Conservation (phyloP, 2,888 invertebrate species). For the Byasa hedistus region DNA sequence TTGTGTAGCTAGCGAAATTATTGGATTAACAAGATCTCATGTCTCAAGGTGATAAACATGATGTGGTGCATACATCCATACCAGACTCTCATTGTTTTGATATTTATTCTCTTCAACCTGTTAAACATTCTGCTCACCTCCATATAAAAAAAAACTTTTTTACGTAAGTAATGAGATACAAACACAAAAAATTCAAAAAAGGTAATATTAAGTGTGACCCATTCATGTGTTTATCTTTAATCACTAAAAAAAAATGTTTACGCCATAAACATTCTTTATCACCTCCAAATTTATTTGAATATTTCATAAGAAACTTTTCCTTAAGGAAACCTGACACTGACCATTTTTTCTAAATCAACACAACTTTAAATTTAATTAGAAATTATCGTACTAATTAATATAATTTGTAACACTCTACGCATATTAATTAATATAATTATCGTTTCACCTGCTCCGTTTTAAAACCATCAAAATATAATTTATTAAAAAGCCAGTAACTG, state of each 20-base stretch:
- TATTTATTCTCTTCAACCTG: too few relatives aligned
- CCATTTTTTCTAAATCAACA: constrained; percentile 14
- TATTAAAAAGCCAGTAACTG: constrained; percentile 11
- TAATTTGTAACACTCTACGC: constrained; percentile 23
- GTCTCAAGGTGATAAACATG: too few relatives aligned
- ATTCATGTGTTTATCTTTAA: background rate
- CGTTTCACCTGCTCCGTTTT: constrained; percentile 16
- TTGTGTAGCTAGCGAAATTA: too few relatives aligned
- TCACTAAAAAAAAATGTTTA: background rate
- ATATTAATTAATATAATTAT: constrained; percentile 28
- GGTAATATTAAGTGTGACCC: background rate
- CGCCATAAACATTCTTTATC: background rate
- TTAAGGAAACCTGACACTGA: background rate
- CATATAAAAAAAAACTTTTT: too few relatives aligned
- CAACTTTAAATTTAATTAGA: constrained; percentile 17
- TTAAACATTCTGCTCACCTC: too few relatives aligned
- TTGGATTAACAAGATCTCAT: too few relatives aligned
- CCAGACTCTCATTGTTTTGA: too few relatives aligned
- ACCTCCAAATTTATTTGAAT: background rate
- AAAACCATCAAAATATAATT: constrained; percentile 22
- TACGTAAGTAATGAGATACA: background rate
- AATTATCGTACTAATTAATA: constrained; percentile 24
- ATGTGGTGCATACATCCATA: too few relatives aligned
- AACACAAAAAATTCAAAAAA: background rate
- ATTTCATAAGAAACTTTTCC: background rate